Evolutionary conservation across 2,888 invertebrate genomes (phyloP).

Genomic region (Tricholauxania praeusta): DNA sequence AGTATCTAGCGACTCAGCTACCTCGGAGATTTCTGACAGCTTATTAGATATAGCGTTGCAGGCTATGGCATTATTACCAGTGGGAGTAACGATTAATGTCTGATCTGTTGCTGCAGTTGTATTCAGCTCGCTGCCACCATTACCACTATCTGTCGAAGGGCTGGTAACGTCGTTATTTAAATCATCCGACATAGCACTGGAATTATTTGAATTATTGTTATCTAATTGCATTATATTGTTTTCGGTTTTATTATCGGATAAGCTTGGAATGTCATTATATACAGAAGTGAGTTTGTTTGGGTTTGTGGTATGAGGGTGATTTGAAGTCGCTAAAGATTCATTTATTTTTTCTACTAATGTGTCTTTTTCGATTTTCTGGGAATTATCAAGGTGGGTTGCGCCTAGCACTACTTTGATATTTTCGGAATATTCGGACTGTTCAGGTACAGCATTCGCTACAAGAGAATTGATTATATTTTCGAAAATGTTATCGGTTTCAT

Average conservation of each 20-base stretch:
- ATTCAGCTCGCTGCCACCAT: conserved; percentile 48
- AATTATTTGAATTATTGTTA: conserved; percentile 47
- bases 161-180: conserved; percentile 43
- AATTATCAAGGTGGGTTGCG: background rate
- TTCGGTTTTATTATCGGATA: too few species aligned
- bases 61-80: conserved; percentile 72
- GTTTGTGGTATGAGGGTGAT: background rate
- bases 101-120: conserved; percentile 30
- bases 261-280: background rate
- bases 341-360: too few species aligned
- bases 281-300: too few species aligned
- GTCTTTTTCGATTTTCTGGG: background rate
- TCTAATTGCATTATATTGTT: too few species aligned
- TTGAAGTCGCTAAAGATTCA: background rate
- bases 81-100: conserved; percentile 59
- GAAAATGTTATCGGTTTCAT: background rate
- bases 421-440: background rate
- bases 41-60: conserved; percentile 77
- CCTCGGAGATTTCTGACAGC: conserved; percentile 74
- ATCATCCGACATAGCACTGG: conserved; percentile 44
- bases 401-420: background rate
- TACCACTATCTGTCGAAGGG: conserved; percentile 52
- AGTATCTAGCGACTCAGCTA: conserved; percentile 77
- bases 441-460: background rate
- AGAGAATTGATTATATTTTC: background rate